These are phyloP conservation scores for Ceratosolen fusciceps DNA, from an alignment of 1,140 invertebrate genomes.

Conservation along the genomic window DNA sequence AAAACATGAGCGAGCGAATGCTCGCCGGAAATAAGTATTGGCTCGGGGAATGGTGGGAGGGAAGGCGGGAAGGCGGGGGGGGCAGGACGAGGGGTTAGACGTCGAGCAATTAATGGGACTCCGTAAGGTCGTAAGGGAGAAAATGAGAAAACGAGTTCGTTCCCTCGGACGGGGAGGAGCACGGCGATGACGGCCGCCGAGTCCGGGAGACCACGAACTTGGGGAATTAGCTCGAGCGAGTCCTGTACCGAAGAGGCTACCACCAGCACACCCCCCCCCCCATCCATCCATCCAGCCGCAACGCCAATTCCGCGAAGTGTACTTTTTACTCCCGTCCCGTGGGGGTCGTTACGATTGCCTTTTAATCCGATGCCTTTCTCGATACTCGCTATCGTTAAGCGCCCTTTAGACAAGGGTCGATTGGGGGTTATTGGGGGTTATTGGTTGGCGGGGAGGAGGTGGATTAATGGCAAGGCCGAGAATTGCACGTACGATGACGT, in stretches of 20 bases:
- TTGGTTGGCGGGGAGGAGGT: too few species aligned
- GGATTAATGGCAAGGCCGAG: too few species aligned
- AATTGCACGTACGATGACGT: too few species aligned
- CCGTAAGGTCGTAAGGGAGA: slow-evolving; percentile 53
- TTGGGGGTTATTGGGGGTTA: too few species aligned
- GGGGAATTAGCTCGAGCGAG: slow-evolving; percentile 20
- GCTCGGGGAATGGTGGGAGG: background rate
- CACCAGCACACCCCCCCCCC: background rate
- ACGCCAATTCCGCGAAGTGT: background rate
- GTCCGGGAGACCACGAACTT: slow-evolving; percentile 15
- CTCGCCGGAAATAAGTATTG: background rate
- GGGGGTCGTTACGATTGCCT: too few species aligned
- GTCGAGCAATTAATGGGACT: slow-evolving; percentile 52
- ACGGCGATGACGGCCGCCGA: slow-evolving; percentile 13
- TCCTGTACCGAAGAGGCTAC: background rate
- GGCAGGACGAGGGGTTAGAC: background rate
- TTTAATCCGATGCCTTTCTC: too few species aligned
- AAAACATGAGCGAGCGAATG: too few species aligned
- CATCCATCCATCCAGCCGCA: background rate
- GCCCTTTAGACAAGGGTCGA: too few species aligned
- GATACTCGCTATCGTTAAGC: too few species aligned
- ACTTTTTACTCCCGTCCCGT: too few species aligned
- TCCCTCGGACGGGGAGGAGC: slow-evolving; percentile 46
- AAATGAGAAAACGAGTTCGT: slow-evolving; percentile 57
- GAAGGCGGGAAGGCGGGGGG: background rate